These are phyloP conservation scores for Pseudochirops cupreus DNA, from an alignment of 2,797 vertebrate genomes.

Conservation along the genomic window DNA sequence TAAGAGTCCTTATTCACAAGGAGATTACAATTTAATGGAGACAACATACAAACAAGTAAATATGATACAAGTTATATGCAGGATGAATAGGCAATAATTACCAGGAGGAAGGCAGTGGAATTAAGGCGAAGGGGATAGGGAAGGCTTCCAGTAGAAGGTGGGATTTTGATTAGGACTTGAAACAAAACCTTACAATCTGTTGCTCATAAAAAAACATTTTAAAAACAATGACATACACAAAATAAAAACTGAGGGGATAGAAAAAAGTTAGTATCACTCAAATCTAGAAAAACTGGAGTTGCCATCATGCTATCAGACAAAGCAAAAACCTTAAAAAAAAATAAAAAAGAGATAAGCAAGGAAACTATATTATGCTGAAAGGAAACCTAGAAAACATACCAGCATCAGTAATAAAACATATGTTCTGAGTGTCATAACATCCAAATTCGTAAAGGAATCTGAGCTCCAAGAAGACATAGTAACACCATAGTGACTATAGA, in stretches of 20 bases:
- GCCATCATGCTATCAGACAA: not conserved
- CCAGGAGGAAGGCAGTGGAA: not conserved
- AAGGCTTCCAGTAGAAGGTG: not conserved
- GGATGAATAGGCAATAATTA: not conserved
- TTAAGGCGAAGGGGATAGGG: not conserved
- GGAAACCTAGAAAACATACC: not conserved
- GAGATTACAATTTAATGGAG: not conserved
- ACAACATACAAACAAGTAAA: not conserved
- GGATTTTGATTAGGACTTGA: not conserved
- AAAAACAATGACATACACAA: not conserved
- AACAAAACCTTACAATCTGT: not conserved
- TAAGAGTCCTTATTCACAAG: not conserved
- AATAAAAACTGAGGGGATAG: not conserved
- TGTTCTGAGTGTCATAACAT: not conserved
- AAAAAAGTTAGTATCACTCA: not conserved
- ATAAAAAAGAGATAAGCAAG: not conserved
- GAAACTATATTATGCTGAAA: not conserved
- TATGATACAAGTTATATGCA: not conserved
- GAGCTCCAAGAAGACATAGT: not conserved
- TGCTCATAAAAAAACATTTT: not conserved
- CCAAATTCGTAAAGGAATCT: not conserved
- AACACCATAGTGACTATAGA: not conserved
- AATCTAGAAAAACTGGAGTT: not conserved
- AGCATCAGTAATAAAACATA: not conserved
- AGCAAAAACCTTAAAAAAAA: not conserved